A percentile compares a stretch with the other conserved stretches of the same genome.
Evolutionary conservation across 2,113 vertebrate species (phyloP).

Genomic region (Lepidiolamprologus cunningtoni): DNA sequence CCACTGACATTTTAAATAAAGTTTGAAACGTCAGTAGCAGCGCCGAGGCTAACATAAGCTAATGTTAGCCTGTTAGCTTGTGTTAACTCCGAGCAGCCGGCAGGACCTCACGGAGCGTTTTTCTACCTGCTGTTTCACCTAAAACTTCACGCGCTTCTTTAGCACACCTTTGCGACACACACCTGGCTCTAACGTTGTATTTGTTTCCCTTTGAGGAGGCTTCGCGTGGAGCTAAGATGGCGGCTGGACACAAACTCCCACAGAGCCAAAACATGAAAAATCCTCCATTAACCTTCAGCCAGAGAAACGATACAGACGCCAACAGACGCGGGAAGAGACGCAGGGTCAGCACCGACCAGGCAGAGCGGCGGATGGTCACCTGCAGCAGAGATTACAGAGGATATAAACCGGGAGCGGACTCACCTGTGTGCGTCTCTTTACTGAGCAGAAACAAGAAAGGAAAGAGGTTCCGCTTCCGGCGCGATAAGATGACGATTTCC

Average conservation of each 20-base stretch:
- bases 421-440: constrained; percentile 58
- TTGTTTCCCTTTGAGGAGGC: background rate
- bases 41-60: background rate
- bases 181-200: background rate
- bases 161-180: background rate
- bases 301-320: fast-evolving
- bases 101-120: background rate
- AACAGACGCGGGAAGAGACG: too few species aligned
- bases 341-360: fast-evolving
- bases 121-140: too few species aligned
- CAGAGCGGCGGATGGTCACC: background rate
- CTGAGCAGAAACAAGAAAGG: constrained; percentile 70
- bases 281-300: fast-evolving
- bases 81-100: background rate
- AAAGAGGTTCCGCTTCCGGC: constrained; percentile 56
- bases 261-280: background rate
- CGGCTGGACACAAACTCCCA: background rate
- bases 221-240: background rate
- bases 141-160: background rate
- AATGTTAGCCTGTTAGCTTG: background rate
- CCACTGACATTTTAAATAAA: background rate
- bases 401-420: background rate
- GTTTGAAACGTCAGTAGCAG: background rate
- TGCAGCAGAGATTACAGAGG: background rate
- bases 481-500: constrained; percentile 11